Conservation (phyloP, 2,797 vertebrate genomes). For the Fratercula arctica region DNA sequence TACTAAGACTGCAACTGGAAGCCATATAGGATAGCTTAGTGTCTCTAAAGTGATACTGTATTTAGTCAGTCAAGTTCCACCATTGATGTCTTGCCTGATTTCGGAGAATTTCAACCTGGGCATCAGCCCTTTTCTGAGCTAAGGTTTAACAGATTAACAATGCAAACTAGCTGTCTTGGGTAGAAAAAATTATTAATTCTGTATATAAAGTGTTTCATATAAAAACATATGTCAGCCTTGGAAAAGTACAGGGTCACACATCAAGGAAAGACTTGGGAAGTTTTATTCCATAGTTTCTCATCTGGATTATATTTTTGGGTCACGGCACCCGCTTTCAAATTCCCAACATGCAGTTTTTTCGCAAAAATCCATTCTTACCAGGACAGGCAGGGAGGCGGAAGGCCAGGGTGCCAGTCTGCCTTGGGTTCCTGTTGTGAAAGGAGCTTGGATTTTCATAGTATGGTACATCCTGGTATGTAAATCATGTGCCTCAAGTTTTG, state of each 20-base stretch:
- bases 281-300: not conserved
- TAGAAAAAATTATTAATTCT: not conserved
- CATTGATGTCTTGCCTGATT: not conserved
- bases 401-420: not conserved
- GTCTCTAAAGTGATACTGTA: not conserved
- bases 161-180: not conserved
- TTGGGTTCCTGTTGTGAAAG: not conserved
- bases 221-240: not conserved
- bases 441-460: not conserved
- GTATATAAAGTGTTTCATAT: not conserved
- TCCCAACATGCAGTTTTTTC: not conserved
- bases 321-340: not conserved
- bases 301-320: not conserved
- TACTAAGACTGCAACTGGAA: not conserved
- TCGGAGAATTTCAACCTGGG: not conserved
- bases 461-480: not conserved
- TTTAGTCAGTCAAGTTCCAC: not conserved
- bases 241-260: not conserved
- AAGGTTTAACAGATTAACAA: not conserved
- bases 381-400: not conserved
- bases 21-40: not conserved
- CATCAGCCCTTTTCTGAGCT: not conserved
- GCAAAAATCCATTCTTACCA: not conserved
- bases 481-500: constrained; percentile 2
- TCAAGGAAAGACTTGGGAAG: not conserved